Conservation (phyloP, 2,888 invertebrate species). For the Stramonita haemastoma region DNA sequence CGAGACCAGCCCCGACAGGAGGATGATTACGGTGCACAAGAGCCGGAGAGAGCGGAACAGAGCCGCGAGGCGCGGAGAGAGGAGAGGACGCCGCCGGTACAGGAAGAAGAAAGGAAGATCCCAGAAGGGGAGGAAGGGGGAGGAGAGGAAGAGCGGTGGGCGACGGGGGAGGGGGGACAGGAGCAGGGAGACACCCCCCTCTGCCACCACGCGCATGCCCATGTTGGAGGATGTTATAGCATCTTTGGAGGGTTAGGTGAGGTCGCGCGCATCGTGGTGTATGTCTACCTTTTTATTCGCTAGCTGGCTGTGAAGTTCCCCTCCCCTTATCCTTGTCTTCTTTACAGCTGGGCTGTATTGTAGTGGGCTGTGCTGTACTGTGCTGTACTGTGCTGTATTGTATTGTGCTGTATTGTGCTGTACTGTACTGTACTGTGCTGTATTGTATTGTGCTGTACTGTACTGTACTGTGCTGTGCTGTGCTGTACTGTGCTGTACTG, state of each 20-base stretch:
- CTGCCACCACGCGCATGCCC: constrained; percentile 14
- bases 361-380: too few species aligned
- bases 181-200: background rate
- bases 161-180: background rate
- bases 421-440: too few species aligned
- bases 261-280: background rate
- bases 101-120: background rate
- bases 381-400: too few species aligned
- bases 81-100: background rate
- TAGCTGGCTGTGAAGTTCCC: too few species aligned
- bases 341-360: too few species aligned
- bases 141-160: background rate
- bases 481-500: too few species aligned
- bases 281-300: background rate
- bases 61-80: background rate
- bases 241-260: background rate
- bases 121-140: background rate
- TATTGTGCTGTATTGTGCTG: too few species aligned
- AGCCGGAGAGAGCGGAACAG: background rate
- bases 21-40: background rate
- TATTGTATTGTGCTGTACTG: too few species aligned
- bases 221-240: constrained; percentile 22
- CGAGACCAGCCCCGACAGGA: background rate
- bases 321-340: too few species aligned
- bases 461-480: too few species aligned